Conservation (phyloP, 2,888 invertebrate species). For the Ditylenchus weischeri region DNA sequence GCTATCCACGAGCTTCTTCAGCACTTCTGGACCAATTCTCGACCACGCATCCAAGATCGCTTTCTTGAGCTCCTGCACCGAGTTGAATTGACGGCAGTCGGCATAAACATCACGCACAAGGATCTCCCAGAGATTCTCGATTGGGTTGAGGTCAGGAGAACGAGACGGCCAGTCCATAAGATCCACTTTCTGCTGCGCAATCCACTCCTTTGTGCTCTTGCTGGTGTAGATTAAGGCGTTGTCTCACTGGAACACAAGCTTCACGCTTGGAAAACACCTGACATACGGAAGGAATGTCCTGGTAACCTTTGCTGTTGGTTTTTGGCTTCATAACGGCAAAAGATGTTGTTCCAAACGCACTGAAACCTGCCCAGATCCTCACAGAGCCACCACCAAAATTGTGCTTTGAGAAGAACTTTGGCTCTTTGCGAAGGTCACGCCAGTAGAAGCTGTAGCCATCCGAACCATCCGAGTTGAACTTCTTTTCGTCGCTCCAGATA, state of each 20-base stretch:
- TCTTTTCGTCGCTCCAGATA: too few species aligned
- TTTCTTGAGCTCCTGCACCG: too few species aligned
- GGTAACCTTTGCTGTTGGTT: conserved; percentile 28
- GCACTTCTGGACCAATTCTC: too few species aligned
- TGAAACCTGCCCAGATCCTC: conserved; percentile 43
- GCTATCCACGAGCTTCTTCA: too few species aligned
- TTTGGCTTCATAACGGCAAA: conserved; percentile 11
- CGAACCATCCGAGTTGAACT: too few species aligned
- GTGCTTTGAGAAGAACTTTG: conserved; percentile 28
- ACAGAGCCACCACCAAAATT: conserved; percentile 39
- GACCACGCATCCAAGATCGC: too few species aligned
- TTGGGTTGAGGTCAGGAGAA: conserved; percentile 17
- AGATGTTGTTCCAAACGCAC: neutral
- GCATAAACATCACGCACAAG: conserved; percentile 20
- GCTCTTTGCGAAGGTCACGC: conserved; percentile 39
- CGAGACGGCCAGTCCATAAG: too few species aligned
- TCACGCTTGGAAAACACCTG: conserved; percentile 3
- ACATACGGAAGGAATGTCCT: conserved; percentile 31
- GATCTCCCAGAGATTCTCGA: conserved; percentile 23
- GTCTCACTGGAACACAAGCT: conserved; percentile 27
- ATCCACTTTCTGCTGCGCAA: too few species aligned
- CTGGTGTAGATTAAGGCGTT: conserved; percentile 31
- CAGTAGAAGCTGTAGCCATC: too few species aligned
- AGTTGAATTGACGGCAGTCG: too few species aligned
- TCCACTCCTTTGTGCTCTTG: too few species aligned